These are phyloP conservation scores for Cephalopachus bancanus DNA, from an alignment of 2,797 vertebrate species.

Conservation along the genomic window DNA sequence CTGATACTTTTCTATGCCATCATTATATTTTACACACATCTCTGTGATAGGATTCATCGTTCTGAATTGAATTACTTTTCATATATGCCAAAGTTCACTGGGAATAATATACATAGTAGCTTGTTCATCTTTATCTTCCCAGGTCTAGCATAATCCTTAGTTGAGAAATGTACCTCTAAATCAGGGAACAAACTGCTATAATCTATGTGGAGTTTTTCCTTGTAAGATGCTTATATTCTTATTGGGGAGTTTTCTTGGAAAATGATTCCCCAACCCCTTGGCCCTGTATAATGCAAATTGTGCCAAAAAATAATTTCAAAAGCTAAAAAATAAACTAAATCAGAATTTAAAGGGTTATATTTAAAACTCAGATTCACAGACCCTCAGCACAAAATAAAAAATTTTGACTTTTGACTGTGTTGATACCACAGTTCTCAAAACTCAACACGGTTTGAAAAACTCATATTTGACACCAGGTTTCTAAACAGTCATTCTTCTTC, in stretches of 20 bases:
- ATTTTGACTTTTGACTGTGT: conserved; percentile 18
- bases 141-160: background rate
- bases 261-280: background rate
- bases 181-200: background rate
- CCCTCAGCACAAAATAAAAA: background rate
- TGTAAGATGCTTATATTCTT: background rate
- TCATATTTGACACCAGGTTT: background rate
- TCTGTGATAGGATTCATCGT: background rate
- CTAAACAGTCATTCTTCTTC: conserved; percentile 7
- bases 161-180: background rate
- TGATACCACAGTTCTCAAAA: conserved; percentile 38
- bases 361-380: conserved; percentile 34
- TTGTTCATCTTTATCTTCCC: background rate
- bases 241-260: background rate
- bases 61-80: background rate
- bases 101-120: background rate
- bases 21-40: background rate
- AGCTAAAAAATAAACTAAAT: conserved; percentile 47
- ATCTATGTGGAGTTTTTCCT: background rate
- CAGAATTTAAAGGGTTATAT: background rate
- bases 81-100: background rate
- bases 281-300: background rate
- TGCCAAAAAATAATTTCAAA: conserved; percentile 44
- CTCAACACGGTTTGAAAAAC: background rate
- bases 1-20: background rate